These are phyloP conservation scores for Spheniscus humboldti DNA, from an alignment of 2,797 vertebrate genomes.

Conservation along the genomic window DNA sequence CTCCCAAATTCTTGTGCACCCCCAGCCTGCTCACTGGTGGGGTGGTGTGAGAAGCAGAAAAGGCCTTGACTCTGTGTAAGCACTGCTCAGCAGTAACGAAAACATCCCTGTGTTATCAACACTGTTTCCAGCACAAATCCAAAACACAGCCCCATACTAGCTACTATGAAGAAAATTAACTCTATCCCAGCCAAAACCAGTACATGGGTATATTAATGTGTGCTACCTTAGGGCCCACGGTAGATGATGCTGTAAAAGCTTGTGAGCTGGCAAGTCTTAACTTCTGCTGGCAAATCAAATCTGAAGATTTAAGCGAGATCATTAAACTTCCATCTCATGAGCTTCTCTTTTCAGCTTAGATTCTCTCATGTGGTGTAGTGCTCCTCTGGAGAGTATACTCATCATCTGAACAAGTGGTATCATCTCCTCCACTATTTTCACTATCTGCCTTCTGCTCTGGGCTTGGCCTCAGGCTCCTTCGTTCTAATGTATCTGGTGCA, in stretches of 20 bases:
- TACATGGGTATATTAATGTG: not conserved
- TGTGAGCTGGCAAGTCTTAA: not conserved
- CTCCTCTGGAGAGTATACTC: not conserved
- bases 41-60: not conserved
- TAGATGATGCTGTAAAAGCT: not conserved
- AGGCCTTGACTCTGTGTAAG: not conserved
- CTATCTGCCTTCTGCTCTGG: not conserved
- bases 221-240: not conserved
- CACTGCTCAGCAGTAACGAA: fast-evolving
- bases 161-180: not conserved
- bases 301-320: not conserved
- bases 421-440: not conserved
- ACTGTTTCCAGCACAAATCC: not conserved
- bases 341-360: not conserved
- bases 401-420: not conserved
- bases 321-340: not conserved
- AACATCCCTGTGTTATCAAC: not conserved
- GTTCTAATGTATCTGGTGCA: not conserved
- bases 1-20: fast-evolving
- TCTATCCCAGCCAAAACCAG: not conserved
- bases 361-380: not conserved
- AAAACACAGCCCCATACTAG: fast-evolving
- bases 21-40: fast-evolving
- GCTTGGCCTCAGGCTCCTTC: conserved; percentile 8
- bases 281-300: not conserved